These are phyloP conservation scores for Atlantisia rogersi DNA, from an alignment of 2,113 vertebrate genomes.

Conservation along the genomic window DNA sequence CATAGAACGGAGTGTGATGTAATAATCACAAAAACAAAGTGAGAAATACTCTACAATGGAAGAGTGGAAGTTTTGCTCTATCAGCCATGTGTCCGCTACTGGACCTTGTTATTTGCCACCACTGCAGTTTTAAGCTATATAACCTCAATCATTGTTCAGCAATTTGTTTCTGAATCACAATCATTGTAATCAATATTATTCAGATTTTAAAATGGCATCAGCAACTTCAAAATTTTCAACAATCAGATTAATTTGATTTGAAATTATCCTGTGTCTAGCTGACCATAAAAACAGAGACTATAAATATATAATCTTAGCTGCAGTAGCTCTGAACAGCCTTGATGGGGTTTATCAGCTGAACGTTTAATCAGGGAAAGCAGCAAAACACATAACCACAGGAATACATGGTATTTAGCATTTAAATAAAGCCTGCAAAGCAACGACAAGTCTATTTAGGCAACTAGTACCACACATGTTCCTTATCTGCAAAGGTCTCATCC, in stretches of 20 bases:
- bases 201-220: not conserved
- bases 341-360: slow-evolving; percentile 49
- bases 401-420: slow-evolving; percentile 37
- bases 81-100: not conserved
- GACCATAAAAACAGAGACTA: not conserved
- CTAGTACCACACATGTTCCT: slow-evolving; percentile 12
- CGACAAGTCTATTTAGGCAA: slow-evolving; percentile 43
- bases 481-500: slow-evolving; percentile 46
- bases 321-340: slow-evolving; percentile 11
- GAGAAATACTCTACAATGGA: not conserved
- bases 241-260: not conserved
- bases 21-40: not conserved
- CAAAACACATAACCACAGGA: slow-evolving; percentile 33
- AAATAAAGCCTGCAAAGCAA: slow-evolving; percentile 49
- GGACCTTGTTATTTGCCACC: not conserved
- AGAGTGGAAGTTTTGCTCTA: not conserved
- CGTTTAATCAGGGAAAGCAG: slow-evolving; percentile 59
- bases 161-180: not conserved
- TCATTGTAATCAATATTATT: not conserved
- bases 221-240: not conserved
- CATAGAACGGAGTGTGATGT: not conserved
- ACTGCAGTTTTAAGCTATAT: not conserved
- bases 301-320: slow-evolving; percentile 4
- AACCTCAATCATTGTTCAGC: not conserved
- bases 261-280: not conserved